A percentile compares a stretch with the other conserved stretches of the same genome.
phyloP scores from a whole-genome alignment of 2,113 vertebrate genomes.

The Cryptotis parvus region DNA sequence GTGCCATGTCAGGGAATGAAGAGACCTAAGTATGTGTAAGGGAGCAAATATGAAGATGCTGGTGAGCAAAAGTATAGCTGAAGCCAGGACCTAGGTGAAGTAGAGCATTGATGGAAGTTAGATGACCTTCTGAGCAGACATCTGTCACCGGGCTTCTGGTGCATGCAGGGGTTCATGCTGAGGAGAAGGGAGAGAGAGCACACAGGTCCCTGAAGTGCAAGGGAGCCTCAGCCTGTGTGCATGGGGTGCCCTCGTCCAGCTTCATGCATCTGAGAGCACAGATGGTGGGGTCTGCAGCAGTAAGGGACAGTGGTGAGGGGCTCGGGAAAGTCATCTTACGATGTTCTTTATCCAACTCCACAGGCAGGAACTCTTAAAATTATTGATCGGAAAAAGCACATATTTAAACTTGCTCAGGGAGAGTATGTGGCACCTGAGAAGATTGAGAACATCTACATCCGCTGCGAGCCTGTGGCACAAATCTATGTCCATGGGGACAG shows the following conservation, averaged over 20 bases:
- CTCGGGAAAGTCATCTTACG: not conserved
- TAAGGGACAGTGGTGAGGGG: not conserved
- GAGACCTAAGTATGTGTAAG: not conserved
- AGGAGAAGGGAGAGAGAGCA: not conserved
- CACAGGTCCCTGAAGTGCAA: not conserved
- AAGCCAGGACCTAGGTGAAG: not conserved
- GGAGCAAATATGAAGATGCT: not conserved
- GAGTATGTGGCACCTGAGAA: conserved; percentile 99
- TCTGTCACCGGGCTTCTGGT: not conserved
- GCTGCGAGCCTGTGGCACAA: conserved; percentile 95
- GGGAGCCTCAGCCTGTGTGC: not conserved
- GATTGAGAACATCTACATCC: conserved; percentile 98
- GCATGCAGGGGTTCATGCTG: not conserved
- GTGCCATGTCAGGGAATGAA: not conserved
- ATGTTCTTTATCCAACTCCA: conserved; percentile 64
- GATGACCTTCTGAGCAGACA: not conserved
- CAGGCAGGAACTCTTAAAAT: conserved; percentile 98
- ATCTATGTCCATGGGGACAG: conserved; percentile 97
- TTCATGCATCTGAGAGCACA: not conserved
- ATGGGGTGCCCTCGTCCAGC: accelerated
- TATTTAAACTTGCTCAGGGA: conserved; percentile 99
- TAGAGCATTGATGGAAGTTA: not conserved
- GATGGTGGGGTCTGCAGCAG: not conserved
- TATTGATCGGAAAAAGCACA: conserved; percentile 98
- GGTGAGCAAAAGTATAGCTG: not conserved